A percentile compares a stretch with the other conserved stretches of the same genome.
Conservation (phyloP, 2,797 vertebrate genomes). For the Enteromius anoplus region DNA sequence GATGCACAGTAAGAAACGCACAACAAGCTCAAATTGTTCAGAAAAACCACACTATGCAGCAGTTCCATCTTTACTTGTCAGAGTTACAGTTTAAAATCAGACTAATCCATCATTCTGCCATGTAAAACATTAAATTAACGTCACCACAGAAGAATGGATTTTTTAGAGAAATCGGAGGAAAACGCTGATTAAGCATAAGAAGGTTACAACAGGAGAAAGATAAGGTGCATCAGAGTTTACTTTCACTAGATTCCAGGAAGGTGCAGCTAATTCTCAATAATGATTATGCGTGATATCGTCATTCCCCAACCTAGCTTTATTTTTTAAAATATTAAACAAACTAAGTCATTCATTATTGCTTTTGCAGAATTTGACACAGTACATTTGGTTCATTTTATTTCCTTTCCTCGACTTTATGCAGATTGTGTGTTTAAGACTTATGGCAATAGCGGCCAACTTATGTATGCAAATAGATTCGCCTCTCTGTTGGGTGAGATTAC, state of each 20-base stretch:
- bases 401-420: constrained; percentile 56
- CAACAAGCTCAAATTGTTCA: constrained; percentile 75
- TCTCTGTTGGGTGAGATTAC: constrained; percentile 68
- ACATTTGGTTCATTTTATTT: constrained; percentile 51
- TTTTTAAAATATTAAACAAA: constrained; percentile 40
- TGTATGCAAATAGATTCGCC: constrained; percentile 64
- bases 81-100: constrained; percentile 72
- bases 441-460: constrained; percentile 62
- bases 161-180: constrained; percentile 62
- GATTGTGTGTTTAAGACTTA: constrained; percentile 63
- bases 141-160: constrained; percentile 71
- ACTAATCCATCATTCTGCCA: constrained; percentile 79
- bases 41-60: constrained; percentile 40
- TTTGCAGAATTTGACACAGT: constrained; percentile 60
- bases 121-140: constrained; percentile 76
- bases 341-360: constrained; percentile 53
- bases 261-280: constrained; percentile 11
- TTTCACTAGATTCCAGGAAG: neutral
- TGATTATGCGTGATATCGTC: constrained; percentile 1
- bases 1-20: constrained; percentile 75
- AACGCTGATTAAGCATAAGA: constrained; percentile 74
- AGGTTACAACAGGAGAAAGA: constrained; percentile 65
- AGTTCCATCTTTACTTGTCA: constrained; percentile 66
- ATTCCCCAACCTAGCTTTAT: neutral
- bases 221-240: constrained; percentile 5